Base-by-base conservation (phyloP, 2,113 vertebrate genomes). In the Bujurquina vittata region DNA sequence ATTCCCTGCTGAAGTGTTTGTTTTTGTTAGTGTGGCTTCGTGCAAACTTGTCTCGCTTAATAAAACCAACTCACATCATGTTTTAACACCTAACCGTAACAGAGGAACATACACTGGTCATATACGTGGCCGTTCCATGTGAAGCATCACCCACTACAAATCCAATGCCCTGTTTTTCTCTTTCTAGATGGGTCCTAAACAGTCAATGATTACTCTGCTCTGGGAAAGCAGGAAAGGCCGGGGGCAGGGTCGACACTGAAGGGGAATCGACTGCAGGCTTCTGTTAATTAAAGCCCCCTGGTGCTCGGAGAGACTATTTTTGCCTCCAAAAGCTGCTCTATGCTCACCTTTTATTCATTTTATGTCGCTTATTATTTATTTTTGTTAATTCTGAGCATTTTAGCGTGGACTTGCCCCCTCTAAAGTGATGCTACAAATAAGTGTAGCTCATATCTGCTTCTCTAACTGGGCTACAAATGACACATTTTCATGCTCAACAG, bases 201-300 rank as follows among this genome's bases (percentile, higher is more conserved):
- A 91, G 91, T 95, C 94, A 83, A 95, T 95, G 94, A 87, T 75
- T 49, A 81, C 87, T 76, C 77, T 60, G 85, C 90, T 89, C 80
- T 89, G 88, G 80, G 86, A 87, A 90, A 88, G 89, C 95, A 94
- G 94, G 91, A 94, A 95, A 88, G 52, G 92, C 94, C 94, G 33
- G 84, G 8, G 94, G 95, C 93, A 86, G 91, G 87, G 88, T 93
- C 85, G 77, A 78, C 58, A 82, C 61, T 92, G 83, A 91, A 90
- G 88, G 92, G 91, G 92, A 95, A 96, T 96, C 94, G 91, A 96
- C 94, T 78, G 65, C 67, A 87, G 81, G 43, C 77, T 58, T 67
- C 79, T 72, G 92, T 92, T 95, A 95, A 95, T 96, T 95, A 96
- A 67, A 85, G 92, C 83, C 83, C 77, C 81, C 82, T 92, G 88